These are phyloP conservation scores for Drosophila anceps DNA, from an alignment of 2,888 invertebrate species.

Conservation along the genomic window DNA sequence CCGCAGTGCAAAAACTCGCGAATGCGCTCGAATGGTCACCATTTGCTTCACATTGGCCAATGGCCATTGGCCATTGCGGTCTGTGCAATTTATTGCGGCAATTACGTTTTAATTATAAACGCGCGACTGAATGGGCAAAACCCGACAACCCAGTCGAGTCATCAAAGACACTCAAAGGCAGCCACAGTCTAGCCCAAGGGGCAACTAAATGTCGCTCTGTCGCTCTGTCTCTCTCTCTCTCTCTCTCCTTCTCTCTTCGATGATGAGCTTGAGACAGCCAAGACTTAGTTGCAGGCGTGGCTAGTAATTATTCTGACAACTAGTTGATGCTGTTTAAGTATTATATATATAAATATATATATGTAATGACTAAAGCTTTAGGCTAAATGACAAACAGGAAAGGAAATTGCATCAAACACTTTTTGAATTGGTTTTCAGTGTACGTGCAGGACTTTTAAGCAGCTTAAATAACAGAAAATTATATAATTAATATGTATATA, in stretches of 20 bases:
- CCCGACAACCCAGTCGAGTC: slow-evolving; percentile 19
- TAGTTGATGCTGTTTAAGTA: not conserved
- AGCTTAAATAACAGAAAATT: not conserved
- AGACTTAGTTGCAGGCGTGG: slow-evolving; percentile 1
- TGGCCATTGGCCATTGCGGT: slow-evolving; percentile 62
- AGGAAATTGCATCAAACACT: not conserved
- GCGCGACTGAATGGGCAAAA: slow-evolving; percentile 62
- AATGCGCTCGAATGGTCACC: slow-evolving; percentile 35
- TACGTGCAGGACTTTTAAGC: not conserved
- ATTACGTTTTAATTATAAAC: slow-evolving; percentile 79
- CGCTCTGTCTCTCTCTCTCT: not conserved
- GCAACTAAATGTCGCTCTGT: not conserved
- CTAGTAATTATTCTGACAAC: slow-evolving; percentile 13
- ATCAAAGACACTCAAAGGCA: slow-evolving; percentile 28
- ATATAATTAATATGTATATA: not conserved
- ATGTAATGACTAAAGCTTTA: not conserved
- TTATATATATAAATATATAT: not conserved
- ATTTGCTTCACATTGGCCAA: slow-evolving; percentile 22
- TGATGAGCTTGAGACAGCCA: slow-evolving; percentile 21
- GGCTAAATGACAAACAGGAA: not conserved
- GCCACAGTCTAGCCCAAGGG: slow-evolving; percentile 16
- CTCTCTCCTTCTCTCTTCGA: not conserved
- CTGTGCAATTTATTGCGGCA: slow-evolving; percentile 74
- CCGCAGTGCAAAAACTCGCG: slow-evolving; percentile 43
- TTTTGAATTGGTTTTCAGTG: not conserved